Percentiles rank a stretch among this genome's conserved stretches.
phyloP scores from a whole-genome alignment of 2,888 invertebrate genomes.

The Lasioglossum pauxillum region DNA sequence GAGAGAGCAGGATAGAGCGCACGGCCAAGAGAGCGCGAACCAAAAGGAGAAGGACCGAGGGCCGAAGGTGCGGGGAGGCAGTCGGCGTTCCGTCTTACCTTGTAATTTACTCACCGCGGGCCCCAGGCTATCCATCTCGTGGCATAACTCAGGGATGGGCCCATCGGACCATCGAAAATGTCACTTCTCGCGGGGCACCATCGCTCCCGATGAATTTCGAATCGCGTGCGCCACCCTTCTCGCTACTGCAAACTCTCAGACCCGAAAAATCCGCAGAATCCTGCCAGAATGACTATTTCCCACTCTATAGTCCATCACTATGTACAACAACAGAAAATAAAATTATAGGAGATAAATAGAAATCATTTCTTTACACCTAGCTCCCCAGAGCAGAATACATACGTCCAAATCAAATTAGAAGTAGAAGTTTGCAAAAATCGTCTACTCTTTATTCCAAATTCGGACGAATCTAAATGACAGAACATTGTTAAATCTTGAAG shows the following conservation, averaged over 20 bases:
- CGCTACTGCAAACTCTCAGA: background rate
- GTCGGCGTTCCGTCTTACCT: constrained; percentile 82
- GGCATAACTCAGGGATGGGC: constrained; percentile 81
- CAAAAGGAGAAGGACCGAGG: constrained; percentile 46
- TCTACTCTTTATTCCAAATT: background rate
- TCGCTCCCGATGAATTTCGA: constrained; percentile 13
- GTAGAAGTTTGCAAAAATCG: background rate
- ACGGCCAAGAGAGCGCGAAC: constrained; percentile 54
- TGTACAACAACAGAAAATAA: background rate
- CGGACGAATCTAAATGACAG: too few relatives aligned
- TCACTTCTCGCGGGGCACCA: constrained; percentile 69
- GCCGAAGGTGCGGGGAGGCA: constrained; percentile 64
- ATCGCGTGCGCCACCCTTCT: constrained; percentile 7
- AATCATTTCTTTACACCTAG: background rate
- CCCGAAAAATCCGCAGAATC: too few relatives aligned
- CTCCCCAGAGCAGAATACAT: background rate
- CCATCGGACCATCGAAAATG: constrained; percentile 74
- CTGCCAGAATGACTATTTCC: background rate
- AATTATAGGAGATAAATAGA: background rate
- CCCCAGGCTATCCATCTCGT: constrained; percentile 81
- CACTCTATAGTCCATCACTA: background rate
- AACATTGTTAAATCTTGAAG: background rate
- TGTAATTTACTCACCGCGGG: constrained; percentile 84
- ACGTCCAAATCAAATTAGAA: background rate
- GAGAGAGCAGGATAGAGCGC: constrained; percentile 41